Evolutionary conservation across 2,113 vertebrate species (phyloP).

Genomic region (Heterotis niloticus): DNA sequence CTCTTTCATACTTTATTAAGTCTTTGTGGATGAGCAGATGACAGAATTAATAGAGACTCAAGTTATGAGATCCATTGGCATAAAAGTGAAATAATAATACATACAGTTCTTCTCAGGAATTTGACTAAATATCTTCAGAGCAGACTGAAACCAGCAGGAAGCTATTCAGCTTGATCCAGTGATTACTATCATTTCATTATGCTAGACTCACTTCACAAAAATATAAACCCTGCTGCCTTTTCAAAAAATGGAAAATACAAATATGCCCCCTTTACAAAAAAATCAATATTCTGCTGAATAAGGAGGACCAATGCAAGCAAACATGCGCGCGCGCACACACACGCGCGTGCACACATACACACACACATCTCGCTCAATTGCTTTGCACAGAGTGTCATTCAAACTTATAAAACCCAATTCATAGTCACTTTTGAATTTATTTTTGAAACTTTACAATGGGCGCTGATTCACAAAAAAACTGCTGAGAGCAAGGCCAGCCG

Average conservation of each 20-base stretch:
- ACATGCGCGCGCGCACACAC: not conserved
- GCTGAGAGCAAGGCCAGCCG: conserved; percentile 39
- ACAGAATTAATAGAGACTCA: too few species aligned
- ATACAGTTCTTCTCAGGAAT: not conserved
- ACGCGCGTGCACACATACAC: not conserved
- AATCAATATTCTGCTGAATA: conserved; percentile 37
- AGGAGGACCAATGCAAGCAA: not conserved
- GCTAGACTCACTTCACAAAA: not conserved
- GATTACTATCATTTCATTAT: not conserved
- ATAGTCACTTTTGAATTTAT: conserved; percentile 34
- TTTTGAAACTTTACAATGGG: conserved; percentile 27
- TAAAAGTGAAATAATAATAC: too few species aligned
- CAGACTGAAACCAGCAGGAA: not conserved
- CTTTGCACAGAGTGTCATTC: conserved; percentile 8
- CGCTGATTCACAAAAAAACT: conserved; percentile 11
- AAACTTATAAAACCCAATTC: conserved; percentile 23
- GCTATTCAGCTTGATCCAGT: too few species aligned
- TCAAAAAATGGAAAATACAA: conserved; percentile 11
- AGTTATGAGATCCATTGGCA: too few species aligned
- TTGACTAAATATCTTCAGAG: not conserved
- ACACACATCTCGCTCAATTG: conserved; percentile 10
- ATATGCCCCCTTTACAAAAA: conserved; percentile 9
- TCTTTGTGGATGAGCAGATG: too few species aligned
- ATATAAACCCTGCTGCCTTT: not conserved
- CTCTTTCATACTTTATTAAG: too few species aligned